Percentiles rank a stretch among this genome's conserved stretches.
Evolutionary conservation across 2,113 vertebrate genomes (phyloP).

Genomic region (Myotis yumanensis): DNA sequence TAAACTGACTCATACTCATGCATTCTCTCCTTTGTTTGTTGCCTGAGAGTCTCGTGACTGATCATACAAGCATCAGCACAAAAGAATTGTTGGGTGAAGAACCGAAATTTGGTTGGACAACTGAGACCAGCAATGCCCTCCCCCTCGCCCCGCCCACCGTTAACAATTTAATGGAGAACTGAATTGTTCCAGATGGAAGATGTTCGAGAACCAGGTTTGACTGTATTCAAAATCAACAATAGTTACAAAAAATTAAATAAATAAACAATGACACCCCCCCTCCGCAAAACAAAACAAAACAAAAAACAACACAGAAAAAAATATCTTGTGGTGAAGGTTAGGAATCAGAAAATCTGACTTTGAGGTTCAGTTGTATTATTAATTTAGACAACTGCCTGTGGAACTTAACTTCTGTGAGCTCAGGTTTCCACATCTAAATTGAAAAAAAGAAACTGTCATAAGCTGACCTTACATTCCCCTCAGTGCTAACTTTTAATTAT

Average conservation of each 20-base stretch:
- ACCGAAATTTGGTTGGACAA: too few relatives aligned
- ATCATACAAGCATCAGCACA: too few relatives aligned
- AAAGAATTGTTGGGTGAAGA: too few relatives aligned
- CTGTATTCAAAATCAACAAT: neutral
- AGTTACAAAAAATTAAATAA: neutral
- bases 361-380: neutral
- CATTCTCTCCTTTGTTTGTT: too few relatives aligned
- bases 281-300: too few relatives aligned
- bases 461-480: neutral
- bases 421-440: neutral
- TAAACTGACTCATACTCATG: too few relatives aligned
- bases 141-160: too few relatives aligned
- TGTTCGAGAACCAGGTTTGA: too few relatives aligned
- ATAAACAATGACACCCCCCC: neutral
- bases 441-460: neutral
- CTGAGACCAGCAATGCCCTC: too few relatives aligned
- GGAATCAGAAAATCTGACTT: neutral
- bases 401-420: neutral
- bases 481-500: neutral
- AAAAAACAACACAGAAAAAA: neutral
- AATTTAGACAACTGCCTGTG: neutral
- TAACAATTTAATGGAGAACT: too few relatives aligned
- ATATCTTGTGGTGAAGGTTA: neutral
- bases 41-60: too few relatives aligned
- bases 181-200: too few relatives aligned